These are phyloP conservation scores for Ailurus styani DNA, from an alignment of 2,113 vertebrate genomes.

Conservation along the genomic window DNA sequence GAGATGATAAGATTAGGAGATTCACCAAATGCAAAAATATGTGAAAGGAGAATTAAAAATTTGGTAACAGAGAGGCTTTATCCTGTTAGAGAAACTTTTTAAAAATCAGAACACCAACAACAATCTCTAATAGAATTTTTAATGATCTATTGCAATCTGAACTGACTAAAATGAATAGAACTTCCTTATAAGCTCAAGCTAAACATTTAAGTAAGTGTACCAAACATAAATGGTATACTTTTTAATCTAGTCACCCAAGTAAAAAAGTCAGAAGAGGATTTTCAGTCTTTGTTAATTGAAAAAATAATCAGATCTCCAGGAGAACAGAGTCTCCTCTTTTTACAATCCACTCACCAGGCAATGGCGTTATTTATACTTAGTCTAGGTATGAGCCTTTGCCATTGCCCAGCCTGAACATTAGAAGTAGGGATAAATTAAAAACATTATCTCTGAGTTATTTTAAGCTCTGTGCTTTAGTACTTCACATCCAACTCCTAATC, in stretches of 20 bases:
- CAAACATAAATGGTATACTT: slow-evolving; percentile 23
- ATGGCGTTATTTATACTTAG: neutral
- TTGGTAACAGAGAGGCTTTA: neutral
- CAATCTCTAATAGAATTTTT: slow-evolving; percentile 49
- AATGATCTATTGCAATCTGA: slow-evolving; percentile 26
- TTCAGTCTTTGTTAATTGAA: slow-evolving; percentile 11
- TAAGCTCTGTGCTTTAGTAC: neutral
- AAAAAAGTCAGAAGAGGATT: slow-evolving; percentile 30
- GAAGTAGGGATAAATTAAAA: neutral
- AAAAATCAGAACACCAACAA: slow-evolving; percentile 18
- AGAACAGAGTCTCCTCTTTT: neutral
- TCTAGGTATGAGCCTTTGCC: neutral
- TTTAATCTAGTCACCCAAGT: slow-evolving; percentile 37
- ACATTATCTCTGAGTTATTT: neutral
- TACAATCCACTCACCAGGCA: neutral
- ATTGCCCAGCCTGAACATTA: neutral
- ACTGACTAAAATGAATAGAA: slow-evolving; percentile 32
- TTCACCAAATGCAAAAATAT: slow-evolving; percentile 18
- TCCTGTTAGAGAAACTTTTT: neutral
- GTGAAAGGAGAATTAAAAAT: neutral
- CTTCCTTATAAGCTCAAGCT: slow-evolving; percentile 27
- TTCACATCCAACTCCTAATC: neutral
- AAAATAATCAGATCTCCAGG: neutral
- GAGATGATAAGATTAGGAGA: slow-evolving; percentile 24
- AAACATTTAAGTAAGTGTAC: slow-evolving; percentile 59